Evolutionary conservation across 1,140 invertebrate species (phyloP), one percentile per base, ranked within the genome.

Genomic region (Drosophila punjabiensis): DNA sequence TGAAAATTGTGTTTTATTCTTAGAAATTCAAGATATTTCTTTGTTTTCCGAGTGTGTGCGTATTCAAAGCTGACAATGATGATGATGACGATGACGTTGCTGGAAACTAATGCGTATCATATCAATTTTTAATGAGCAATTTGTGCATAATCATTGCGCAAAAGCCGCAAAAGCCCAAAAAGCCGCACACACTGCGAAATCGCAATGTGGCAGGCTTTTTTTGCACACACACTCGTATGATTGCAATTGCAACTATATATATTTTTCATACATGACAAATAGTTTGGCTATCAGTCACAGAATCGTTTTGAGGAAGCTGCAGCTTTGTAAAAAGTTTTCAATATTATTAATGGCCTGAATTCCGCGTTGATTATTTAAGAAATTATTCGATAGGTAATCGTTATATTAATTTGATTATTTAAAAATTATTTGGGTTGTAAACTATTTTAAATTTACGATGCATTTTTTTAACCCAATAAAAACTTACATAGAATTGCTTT

Each of bases 51-150:
- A 65, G 37, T 43, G 48, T 56, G 1, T 73, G 50, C 50, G 16
- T 52, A 52, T 32, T 11, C 50, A 52, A 52, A 52, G 32, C 14
- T 18, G 35, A 55, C 59, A 52, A 48, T 65, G 41, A 32, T 50
- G 41, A 41, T 6, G 20, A 59, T 70, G 70, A 60, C 28, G 70
- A 73, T 73, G 70, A 73, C 35, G 20, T 35, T 59, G 52, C 53
- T 45, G 7, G 48, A 52, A 58, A 32, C 68, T 75, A 79, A 79
- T 82, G 56, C 65, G 56, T 61, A 73, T 53, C 55, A 62, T 52
- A 82, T 86, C 66, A 75, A 85, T 76, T 79, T 78, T 79, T 73
- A 77, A 87, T 87, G 74, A 63, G 66, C 70, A 82, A 87, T 80
- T 80, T 87, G 78, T 87, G 76, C 76, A 82, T 73, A 79, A 80